Evolutionary conservation across 2,888 invertebrate species (phyloP).

Genomic region (Drosophila kambysellisi): DNA sequence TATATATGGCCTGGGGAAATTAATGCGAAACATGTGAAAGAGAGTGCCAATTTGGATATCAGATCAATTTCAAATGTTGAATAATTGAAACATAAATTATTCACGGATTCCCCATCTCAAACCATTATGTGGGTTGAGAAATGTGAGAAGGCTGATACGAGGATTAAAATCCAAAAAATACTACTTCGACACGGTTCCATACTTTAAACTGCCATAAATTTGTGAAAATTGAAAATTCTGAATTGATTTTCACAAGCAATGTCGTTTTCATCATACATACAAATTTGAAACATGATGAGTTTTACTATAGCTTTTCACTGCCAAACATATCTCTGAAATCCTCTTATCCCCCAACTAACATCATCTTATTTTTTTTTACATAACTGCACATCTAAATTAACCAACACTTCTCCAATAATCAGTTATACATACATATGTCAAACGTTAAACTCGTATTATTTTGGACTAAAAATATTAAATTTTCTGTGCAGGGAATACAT

Average conservation of each 20-base stretch:
- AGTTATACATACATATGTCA: neutral
- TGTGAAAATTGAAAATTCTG: neutral
- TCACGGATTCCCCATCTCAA: neutral
- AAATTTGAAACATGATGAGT: neutral
- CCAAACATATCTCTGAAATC: neutral
- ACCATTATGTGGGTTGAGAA: neutral
- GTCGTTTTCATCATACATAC: neutral
- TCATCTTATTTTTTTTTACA: neutral
- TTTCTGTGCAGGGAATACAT: neutral
- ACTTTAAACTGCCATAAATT: neutral
- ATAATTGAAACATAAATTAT: constrained; percentile 5
- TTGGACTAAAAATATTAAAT: neutral
- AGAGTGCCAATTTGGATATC: constrained; percentile 20
- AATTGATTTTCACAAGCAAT: neutral
- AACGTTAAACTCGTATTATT: neutral
- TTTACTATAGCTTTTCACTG: neutral
- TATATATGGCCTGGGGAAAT: constrained; percentile 16
- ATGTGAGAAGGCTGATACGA: neutral
- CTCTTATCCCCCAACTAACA: neutral
- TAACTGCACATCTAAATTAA: neutral
- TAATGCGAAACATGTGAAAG: constrained; percentile 26
- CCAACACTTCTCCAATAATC: neutral
- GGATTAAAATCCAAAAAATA: neutral
- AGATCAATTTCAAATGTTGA: neutral
- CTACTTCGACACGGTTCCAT: neutral